Percentiles rank a stretch among this genome's conserved stretches.
Evolutionary conservation across 2,113 vertebrate species (phyloP).

Genomic region (Misgurnus mizolepis): DNA sequence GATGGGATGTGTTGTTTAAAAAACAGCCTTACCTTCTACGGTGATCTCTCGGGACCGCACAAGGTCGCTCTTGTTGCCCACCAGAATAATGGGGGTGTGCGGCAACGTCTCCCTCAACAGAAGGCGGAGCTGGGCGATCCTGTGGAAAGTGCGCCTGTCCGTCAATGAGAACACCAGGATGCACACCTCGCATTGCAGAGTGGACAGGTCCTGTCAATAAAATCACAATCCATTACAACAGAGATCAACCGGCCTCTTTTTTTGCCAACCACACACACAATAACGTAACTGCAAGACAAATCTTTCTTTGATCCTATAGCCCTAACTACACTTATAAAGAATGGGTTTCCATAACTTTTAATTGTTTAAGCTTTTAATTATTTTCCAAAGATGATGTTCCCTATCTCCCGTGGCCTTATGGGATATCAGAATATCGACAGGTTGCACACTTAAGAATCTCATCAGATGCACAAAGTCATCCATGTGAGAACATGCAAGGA

Average conservation of each 20-base stretch:
- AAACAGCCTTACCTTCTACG: slow-evolving; percentile 66
- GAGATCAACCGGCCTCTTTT: neutral
- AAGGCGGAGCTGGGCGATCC: slow-evolving; percentile 77
- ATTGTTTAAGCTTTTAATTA: no score
- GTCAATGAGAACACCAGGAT: slow-evolving; percentile 81
- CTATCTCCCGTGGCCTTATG: no score
- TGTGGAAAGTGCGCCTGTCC: slow-evolving; percentile 78
- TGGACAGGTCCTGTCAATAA: slow-evolving; percentile 71
- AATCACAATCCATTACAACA: slow-evolving; percentile 22
- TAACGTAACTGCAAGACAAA: no score
- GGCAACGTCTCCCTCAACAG: slow-evolving; percentile 76
- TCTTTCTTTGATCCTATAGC: no score
- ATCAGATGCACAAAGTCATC: no score
- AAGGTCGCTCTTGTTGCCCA: slow-evolving; percentile 82
- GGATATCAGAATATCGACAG: no score
- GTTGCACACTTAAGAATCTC: no score
- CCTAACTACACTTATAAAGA: no score
- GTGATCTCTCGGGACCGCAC: slow-evolving; percentile 79
- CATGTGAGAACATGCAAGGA: no score
- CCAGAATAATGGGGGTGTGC: slow-evolving; percentile 77
- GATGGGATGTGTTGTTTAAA: neutral
- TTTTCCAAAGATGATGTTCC: no score
- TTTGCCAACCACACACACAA: no score
- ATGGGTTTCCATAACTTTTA: no score
- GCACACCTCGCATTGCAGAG: slow-evolving; percentile 76